These are phyloP conservation scores for Epinephelus coioides DNA, from an alignment of 2,797 vertebrate genomes.

Conservation along the genomic window DNA sequence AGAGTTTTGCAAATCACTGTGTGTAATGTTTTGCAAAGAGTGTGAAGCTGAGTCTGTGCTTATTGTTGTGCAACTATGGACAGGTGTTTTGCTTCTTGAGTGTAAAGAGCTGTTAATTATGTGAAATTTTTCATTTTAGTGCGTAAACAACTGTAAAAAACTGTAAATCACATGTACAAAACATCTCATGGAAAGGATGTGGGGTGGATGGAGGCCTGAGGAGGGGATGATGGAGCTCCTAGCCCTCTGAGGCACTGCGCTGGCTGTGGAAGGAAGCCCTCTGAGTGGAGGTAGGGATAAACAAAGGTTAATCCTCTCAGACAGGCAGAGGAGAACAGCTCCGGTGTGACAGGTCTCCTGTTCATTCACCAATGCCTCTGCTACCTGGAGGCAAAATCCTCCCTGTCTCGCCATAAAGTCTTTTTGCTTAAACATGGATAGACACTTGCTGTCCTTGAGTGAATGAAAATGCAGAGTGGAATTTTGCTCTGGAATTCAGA, in stretches of 20 bases:
- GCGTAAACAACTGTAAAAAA: no score
- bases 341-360: conserved; percentile 71
- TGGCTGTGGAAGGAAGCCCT: conserved; percentile 58
- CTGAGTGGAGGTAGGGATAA: conserved; percentile 68
- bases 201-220: conserved; percentile 35
- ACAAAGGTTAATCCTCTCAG: conserved; percentile 86
- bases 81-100: no score
- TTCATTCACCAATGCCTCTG: conserved; percentile 74
- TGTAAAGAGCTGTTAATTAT: no score
- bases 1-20: no score
- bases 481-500: conserved; percentile 44
- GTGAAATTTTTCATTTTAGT: no score
- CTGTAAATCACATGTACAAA: not conserved
- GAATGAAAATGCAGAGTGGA: conserved; percentile 52
- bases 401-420: conserved; percentile 59
- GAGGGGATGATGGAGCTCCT: conserved; percentile 37
- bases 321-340: conserved; percentile 77
- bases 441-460: conserved; percentile 66
- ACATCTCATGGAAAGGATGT: conserved; percentile 24
- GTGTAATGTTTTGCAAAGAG: no score
- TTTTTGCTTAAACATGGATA: conserved; percentile 64
- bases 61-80: no score
- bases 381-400: conserved; percentile 75
- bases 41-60: no score
- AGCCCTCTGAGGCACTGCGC: conserved; percentile 51